Conservation (phyloP, 2,113 vertebrate genomes). For the Choloepus hoffmanni region DNA sequence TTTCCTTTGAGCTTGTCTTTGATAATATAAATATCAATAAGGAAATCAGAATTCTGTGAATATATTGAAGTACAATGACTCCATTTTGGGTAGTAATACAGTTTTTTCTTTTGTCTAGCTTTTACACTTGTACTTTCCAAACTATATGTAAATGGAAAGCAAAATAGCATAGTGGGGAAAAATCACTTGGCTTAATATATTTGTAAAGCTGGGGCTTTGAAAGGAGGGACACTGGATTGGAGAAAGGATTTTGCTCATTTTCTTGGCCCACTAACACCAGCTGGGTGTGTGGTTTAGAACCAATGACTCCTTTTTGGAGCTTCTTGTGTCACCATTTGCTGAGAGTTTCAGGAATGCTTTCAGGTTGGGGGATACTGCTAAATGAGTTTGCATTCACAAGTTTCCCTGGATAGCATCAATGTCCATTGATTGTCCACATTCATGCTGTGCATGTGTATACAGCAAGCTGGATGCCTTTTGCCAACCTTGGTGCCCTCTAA, state of each 20-base stretch:
- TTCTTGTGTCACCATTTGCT: background rate
- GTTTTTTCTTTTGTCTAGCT: background rate
- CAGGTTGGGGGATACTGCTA: too few species aligned
- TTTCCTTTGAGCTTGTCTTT: background rate
- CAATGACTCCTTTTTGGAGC: background rate
- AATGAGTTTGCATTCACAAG: background rate
- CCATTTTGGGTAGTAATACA: background rate
- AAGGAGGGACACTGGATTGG: background rate
- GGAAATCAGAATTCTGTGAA: background rate
- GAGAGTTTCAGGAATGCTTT: slow-evolving; percentile 43
- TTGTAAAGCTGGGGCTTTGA: background rate
- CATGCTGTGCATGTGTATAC: background rate
- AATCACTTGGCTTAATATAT: background rate
- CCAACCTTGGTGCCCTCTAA: background rate
- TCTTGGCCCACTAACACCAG: background rate
- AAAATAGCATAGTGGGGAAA: background rate
- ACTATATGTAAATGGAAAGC: background rate
- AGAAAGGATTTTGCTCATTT: slow-evolving; percentile 26
- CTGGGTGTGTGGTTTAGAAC: background rate
- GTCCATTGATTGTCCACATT: background rate
- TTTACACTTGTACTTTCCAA: background rate
- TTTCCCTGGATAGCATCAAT: background rate
- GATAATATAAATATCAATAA: background rate
- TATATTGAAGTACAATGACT: background rate
- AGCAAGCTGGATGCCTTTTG: background rate